Evolutionary conservation across 2,797 vertebrate species (phyloP).

Genomic region (Rhabdophis nuchalis): DNA sequence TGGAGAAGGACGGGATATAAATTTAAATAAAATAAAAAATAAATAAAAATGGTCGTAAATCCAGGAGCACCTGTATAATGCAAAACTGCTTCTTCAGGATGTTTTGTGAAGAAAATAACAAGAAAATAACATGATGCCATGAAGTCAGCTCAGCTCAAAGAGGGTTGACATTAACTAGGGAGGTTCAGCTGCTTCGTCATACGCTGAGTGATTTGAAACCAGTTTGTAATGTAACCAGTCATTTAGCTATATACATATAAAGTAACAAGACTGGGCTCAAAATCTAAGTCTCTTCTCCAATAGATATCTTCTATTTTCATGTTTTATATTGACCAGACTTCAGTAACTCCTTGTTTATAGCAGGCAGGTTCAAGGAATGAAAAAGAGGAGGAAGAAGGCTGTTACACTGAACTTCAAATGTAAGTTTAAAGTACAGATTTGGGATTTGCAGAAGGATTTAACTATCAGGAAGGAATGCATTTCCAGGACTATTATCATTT

Average conservation of each 20-base stretch:
- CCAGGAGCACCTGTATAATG: neutral
- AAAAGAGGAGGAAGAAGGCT: neutral
- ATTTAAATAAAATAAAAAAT: no score
- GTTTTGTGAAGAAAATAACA: neutral
- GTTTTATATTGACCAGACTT: neutral
- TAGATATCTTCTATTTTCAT: neutral
- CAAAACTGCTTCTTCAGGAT: neutral
- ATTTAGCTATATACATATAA: neutral
- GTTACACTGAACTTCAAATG: neutral
- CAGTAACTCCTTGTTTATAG: neutral
- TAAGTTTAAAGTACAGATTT: neutral
- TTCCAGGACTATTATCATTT: neutral
- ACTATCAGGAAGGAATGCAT: neutral
- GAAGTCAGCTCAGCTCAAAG: neutral
- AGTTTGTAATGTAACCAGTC: neutral
- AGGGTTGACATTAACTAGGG: neutral
- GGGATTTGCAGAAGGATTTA: neutral
- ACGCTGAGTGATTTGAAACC: neutral
- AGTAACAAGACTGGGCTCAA: neutral
- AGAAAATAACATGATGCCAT: neutral
- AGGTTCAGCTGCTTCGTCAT: neutral
- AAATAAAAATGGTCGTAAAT: no score
- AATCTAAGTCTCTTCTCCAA: neutral
- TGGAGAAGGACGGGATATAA: no score
- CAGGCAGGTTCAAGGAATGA: neutral